phyloP scores from a whole-genome alignment of 2,113 vertebrate species.

The Dolichotis patagonum region DNA sequence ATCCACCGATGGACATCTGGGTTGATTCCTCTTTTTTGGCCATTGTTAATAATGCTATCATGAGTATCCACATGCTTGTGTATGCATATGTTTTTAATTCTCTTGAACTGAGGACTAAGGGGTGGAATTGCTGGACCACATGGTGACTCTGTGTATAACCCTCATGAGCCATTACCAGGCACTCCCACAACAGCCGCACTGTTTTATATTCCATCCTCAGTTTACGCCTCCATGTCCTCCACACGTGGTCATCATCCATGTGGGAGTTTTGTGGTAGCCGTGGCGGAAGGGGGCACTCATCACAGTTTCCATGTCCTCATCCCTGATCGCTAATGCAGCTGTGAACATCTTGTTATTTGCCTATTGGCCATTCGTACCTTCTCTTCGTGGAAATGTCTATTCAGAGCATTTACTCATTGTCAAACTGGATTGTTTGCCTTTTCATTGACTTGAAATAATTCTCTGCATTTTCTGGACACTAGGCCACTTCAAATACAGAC shows the following conservation, averaged over 20 bases:
- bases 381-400: neutral
- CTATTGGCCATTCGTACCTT: neutral
- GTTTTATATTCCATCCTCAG: neutral
- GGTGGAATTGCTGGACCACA: neutral
- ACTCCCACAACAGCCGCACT: neutral
- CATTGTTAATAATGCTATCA: neutral
- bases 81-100: neutral
- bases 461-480: neutral
- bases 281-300: neutral
- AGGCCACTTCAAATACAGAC: neutral
- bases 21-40: neutral
- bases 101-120: neutral
- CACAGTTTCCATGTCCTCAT: constrained; percentile 26
- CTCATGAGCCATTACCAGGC: neutral
- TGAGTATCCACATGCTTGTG: neutral
- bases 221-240: neutral
- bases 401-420: neutral
- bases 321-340: neutral
- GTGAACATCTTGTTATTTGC: neutral
- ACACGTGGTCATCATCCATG: neutral
- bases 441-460: neutral
- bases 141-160: neutral
- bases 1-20: neutral
- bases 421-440: neutral
- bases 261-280: neutral